phyloP scores from a whole-genome alignment of 2,888 invertebrate species.

The Melanostoma scalare region DNA sequence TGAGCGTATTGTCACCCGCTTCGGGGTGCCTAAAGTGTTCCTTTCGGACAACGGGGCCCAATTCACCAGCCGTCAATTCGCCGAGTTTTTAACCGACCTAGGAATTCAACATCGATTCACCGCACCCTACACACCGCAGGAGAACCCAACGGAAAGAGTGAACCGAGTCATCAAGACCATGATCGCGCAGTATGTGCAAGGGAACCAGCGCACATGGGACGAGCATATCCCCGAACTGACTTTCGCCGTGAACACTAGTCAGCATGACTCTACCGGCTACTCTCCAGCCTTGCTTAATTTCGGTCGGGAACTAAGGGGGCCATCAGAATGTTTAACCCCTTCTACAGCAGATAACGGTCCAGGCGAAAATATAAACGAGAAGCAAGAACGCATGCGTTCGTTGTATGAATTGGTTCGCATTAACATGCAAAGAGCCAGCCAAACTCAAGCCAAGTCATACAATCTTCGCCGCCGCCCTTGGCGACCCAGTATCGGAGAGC shows the following conservation, averaged over 20 bases:
- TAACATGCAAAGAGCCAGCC: background rate
- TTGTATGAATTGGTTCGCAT: background rate
- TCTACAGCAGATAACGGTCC: no score
- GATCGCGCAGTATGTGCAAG: conserved; percentile 18
- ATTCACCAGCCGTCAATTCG: conserved; percentile 25
- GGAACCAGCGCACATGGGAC: conserved; percentile 32
- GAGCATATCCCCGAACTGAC: conserved; percentile 18
- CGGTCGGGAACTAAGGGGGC: conserved; percentile 14
- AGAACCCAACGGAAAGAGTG: no score
- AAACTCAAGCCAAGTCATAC: background rate
- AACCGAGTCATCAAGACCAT: conserved; percentile 19
- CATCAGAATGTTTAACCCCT: background rate
- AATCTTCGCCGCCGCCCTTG: no score
- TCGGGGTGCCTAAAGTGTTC: background rate
- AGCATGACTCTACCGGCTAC: conserved; percentile 5
- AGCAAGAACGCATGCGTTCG: background rate
- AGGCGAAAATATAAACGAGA: background rate
- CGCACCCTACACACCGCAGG: background rate
- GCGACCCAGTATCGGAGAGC: no score
- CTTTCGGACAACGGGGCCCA: conserved; percentile 3
- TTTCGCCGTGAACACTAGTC: conserved; percentile 6
- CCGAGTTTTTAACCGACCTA: background rate
- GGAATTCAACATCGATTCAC: background rate
- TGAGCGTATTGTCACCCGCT: background rate
- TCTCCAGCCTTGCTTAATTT: conserved; percentile 10